Percentiles rank a stretch among this genome's conserved stretches.
Conservation (phyloP, 2,797 vertebrate species). For the Channa striata region DNA sequence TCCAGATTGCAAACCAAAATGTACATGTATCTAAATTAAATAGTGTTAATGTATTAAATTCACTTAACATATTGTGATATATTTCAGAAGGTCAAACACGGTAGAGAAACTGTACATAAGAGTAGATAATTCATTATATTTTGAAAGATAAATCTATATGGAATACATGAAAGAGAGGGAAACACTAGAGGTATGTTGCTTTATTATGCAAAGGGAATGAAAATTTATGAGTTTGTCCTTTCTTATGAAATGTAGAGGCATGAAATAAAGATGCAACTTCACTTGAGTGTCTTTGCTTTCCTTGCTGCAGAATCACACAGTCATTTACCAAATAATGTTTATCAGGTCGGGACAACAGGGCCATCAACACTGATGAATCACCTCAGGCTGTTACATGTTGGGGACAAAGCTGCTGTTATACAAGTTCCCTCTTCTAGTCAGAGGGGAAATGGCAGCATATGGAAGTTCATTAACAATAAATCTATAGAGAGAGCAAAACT, state of each 20-base stretch:
- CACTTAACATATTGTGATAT: constrained; percentile 69
- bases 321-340: constrained; percentile 17
- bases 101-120: constrained; percentile 86
- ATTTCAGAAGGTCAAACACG: constrained; percentile 73
- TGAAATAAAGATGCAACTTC: constrained; percentile 86
- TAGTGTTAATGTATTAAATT: constrained; percentile 73
- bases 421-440: constrained; percentile 29
- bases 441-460: constrained; percentile 30
- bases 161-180: constrained; percentile 57
- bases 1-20: constrained; percentile 75
- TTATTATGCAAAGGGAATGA: constrained; percentile 77
- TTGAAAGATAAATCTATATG: constrained; percentile 72
- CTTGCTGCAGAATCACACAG: constrained; percentile 28
- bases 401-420: constrained; percentile 25
- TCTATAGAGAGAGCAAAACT: constrained; percentile 33
- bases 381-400: neutral
- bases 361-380: constrained; percentile 3
- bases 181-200: constrained; percentile 73
- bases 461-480: constrained; percentile 56
- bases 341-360: constrained; percentile 10
- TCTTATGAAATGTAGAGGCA: constrained; percentile 84
- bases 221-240: constrained; percentile 78
- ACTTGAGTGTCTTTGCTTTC: constrained; percentile 49
- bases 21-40: constrained; percentile 74
- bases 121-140: constrained; percentile 78